Conservation (phyloP, 2,888 invertebrate species). For the Apodemia mormo region DNA sequence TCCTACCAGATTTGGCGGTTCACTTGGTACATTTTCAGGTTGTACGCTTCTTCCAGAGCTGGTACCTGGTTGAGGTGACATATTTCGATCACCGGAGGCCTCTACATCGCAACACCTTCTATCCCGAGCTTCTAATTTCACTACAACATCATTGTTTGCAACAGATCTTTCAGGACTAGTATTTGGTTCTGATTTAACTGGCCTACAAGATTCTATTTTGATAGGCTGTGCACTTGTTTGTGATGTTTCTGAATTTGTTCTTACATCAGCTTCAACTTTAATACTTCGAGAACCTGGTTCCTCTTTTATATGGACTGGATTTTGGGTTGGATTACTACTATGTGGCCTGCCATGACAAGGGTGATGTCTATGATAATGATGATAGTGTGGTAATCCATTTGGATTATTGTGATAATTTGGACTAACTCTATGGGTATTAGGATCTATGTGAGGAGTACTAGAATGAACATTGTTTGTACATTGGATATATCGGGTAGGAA, state of each 20-base stretch:
- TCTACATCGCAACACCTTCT: slow-evolving; percentile 46
- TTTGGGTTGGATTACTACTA: slow-evolving; percentile 32
- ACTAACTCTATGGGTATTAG: slow-evolving; percentile 37
- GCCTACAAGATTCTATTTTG: slow-evolving; percentile 50
- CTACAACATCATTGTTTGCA: slow-evolving; percentile 40
- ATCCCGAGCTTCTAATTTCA: slow-evolving; percentile 52
- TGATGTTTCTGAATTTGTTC: slow-evolving; percentile 20
- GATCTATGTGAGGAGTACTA: slow-evolving; percentile 34
- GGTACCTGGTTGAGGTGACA: slow-evolving; percentile 68
- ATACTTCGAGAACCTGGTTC: slow-evolving; percentile 50
- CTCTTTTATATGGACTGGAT: slow-evolving; percentile 53
- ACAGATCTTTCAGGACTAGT: slow-evolving; percentile 33
- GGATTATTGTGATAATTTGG: slow-evolving; percentile 46
- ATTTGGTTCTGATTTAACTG: slow-evolving; percentile 53
- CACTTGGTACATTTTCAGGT: slow-evolving; percentile 37
- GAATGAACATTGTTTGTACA: slow-evolving; percentile 35
- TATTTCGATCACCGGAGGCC: slow-evolving; percentile 49
- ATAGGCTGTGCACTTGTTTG: slow-evolving; percentile 40
- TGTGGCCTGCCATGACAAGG: slow-evolving; percentile 26
- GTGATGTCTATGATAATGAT: slow-evolving; percentile 46
- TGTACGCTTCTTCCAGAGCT: slow-evolving; percentile 51
- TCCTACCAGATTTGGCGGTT: slow-evolving; percentile 45
- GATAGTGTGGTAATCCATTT: slow-evolving; percentile 47
- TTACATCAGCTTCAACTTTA: slow-evolving; percentile 37
- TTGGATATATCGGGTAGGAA: slow-evolving; percentile 32